Conservation (phyloP, 2,113 vertebrate species). For the Hippocampus barbouri region DNA sequence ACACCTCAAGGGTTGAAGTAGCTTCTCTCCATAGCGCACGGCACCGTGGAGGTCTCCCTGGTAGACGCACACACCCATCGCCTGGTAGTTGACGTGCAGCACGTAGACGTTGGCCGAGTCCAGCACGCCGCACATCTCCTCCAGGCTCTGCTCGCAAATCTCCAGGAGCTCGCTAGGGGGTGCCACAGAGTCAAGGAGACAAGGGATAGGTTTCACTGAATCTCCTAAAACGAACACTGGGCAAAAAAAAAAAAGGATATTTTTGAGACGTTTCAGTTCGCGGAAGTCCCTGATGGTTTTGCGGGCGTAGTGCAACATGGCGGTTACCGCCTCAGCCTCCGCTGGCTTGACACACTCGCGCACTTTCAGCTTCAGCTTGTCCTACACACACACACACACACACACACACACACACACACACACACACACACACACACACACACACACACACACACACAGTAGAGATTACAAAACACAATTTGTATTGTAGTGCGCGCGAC, state of each 20-base stretch:
- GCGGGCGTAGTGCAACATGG: conserved; percentile 85
- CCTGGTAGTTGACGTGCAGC: conserved; percentile 98
- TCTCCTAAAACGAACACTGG: background rate
- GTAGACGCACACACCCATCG: conserved; percentile 93
- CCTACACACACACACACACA: conserved; percentile 67
- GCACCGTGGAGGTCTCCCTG: conserved; percentile 83
- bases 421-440: no score
- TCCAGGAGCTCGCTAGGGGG: conserved; percentile 88
- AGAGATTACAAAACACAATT: no score
- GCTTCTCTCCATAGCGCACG: conserved; percentile 84
- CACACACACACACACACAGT: no score
- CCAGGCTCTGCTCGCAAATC: conserved; percentile 90
- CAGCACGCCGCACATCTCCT: conserved; percentile 87
- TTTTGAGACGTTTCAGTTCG: conserved; percentile 81
- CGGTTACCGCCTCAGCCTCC: conserved; percentile 70
- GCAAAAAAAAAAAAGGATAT: conserved; percentile 81
- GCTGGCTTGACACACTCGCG: conserved; percentile 76
- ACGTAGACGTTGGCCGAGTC: conserved; percentile 89
- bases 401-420: background rate
- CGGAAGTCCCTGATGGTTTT: conserved; percentile 88
- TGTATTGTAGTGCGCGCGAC: no score
- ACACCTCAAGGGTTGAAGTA: conserved; percentile 88
- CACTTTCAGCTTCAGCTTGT: conserved; percentile 83
- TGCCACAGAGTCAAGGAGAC: conserved; percentile 80
- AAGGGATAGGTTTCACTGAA: background rate